Base-by-base conservation (phyloP, 2,113 vertebrate genomes). In the Lanius ludovicianus region DNA sequence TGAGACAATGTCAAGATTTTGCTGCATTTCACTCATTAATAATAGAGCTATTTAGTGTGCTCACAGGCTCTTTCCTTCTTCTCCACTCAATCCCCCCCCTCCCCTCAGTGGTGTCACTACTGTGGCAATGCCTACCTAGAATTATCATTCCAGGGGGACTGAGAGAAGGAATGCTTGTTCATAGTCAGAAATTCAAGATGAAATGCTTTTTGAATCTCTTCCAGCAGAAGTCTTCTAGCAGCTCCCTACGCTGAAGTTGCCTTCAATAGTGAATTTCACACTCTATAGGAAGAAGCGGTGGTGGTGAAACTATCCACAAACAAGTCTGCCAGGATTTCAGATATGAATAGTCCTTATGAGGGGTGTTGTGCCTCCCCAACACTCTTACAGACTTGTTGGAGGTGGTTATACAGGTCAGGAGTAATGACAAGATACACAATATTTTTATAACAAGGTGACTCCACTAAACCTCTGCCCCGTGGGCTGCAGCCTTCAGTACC, bases 121-220 rank as follows among this genome's bases (percentile, higher is more conserved):
- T 18, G 17, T 49, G 20, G 10, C n/a, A 79, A 52, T 70, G 10
- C 15, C 15, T 41, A 64, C 9, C 9, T 47, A 35, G 6, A 37
- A 0, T 0, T 31, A 57, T 39, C 23, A 6, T 31, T 10, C 2
- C 8, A 19, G 3, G 11, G 16, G 18, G 1, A 64, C 15, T 41
- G 31, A 53, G 57, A 33, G 37, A 53, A 76, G 8, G 47, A 79
- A 68, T 55, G 14, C 10, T 39, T 80, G 7, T 71, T 67, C 55
- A 68, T 12, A 50, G 24, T 37, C 41, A 63, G 57, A 53, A 95
- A 44, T 84, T 68, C 33, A 42, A 50, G 13, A 37, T 23, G 0
- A 80, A 64, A 11, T 30, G 20, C 1, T 73, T 83, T 80, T 76
- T 47, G 8, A 52, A 41, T 50, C 8, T 52, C 21, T 68, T 79